These are phyloP conservation scores for Nesogale talazaci DNA, from an alignment of 2,113 vertebrate genomes.

Conservation along the genomic window DNA sequence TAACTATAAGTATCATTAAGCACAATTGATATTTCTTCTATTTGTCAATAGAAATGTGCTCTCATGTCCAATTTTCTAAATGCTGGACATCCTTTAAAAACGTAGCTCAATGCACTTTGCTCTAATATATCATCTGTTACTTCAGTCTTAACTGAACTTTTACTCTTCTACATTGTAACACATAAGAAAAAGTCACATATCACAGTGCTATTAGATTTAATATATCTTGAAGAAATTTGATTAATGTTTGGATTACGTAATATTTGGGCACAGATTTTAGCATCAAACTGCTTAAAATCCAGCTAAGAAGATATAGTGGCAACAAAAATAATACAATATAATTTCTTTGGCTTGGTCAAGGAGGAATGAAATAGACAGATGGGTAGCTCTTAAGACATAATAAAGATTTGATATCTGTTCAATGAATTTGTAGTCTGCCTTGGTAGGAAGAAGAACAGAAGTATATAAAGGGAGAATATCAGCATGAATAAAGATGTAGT, in stretches of 20 bases:
- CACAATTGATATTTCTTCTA: background rate
- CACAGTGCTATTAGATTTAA: background rate
- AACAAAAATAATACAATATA: background rate
- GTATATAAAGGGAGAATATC: background rate
- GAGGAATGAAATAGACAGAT: background rate
- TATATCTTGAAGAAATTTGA: background rate
- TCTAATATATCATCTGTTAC: background rate
- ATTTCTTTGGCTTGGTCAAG: background rate
- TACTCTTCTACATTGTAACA: background rate
- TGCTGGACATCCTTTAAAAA: background rate
- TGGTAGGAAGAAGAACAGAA: background rate
- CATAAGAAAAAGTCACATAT: background rate
- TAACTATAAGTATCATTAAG: background rate
- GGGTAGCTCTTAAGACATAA: background rate
- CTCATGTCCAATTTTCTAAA: background rate
- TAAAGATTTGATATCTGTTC: background rate
- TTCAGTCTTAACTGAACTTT: background rate
- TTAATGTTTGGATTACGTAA: background rate
- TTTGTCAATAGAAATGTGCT: background rate
- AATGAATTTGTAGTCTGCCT: background rate
- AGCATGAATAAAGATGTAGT: background rate
- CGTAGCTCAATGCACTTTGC: background rate
- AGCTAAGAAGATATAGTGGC: background rate
- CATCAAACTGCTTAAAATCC: background rate
- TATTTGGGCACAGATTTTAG: background rate